Evolutionary conservation across 2,888 invertebrate species (phyloP), one percentile per base, ranked within the genome.

Genomic region (Ligdia adustata): DNA sequence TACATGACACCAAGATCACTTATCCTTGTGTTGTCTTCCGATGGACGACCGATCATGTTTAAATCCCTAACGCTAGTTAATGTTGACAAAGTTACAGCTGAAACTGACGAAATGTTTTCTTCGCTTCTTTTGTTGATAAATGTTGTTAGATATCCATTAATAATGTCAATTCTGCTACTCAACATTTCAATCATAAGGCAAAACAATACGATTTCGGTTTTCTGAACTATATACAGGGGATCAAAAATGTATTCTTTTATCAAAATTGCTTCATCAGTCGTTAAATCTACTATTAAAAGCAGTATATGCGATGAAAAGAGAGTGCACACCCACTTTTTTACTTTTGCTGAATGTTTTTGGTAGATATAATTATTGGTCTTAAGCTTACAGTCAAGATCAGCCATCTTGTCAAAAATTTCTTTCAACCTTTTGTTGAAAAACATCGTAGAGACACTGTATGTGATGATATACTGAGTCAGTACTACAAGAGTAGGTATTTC

Each of bases 1-100:
- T 79, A 83, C 9, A 69, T 69, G 3, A 54, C 52, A 0, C 77
- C 76, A 20, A 85, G 57, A 5, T 75, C 73, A 7, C 70, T 61
- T 27, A 84, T 71, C 52, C 75, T 76, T 37, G 57, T 65, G 24
- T 72, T 75, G 4, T 37, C 61, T 1, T 61, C 33, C n/a, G 71
- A 58, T 1, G 69, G 48, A 27, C 50, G 58, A 2, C 75, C 74
- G 24, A 73, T 69, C 14, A 69, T 63, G 27, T 69, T 66, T 2
- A 62, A 55, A 6, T 53, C 58, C 14, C 63, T 43, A 9, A 51
- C 9, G 1, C 33, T 26, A 6, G 49, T 11, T 16, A 68, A 69
- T 2, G 67, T 58, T n/a, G 42, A 61, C 2, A 74, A 5, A 9
- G 34, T 61, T 44, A 72, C n/a, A n/a, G n/a, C n/a, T n/a, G n/a